Percentiles rank a stretch among this genome's conserved stretches.
These are phyloP conservation scores for Sphaeramia orbicularis DNA, from an alignment of 2,797 vertebrate species.

Conservation along the genomic window DNA sequence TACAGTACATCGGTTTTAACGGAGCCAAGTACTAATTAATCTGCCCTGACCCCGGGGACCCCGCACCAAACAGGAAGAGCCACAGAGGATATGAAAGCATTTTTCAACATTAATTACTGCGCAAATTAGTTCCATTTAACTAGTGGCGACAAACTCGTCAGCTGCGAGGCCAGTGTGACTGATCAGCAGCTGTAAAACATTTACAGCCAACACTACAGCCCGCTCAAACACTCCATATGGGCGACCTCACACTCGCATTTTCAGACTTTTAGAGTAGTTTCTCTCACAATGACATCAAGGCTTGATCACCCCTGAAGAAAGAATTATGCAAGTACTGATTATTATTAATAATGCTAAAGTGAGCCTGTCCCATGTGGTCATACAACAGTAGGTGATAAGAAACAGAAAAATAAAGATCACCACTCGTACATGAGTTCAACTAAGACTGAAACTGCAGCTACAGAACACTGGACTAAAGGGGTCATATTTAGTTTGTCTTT, in stretches of 20 bases:
- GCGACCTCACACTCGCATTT: neutral
- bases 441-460: too few species aligned
- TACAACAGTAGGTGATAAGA: too few species aligned
- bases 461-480: too few species aligned
- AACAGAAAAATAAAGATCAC: too few species aligned
- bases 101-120: constrained; percentile 32
- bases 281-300: too few species aligned
- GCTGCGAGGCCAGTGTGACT: neutral
- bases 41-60: neutral
- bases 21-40: constrained; percentile 42
- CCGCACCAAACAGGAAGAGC: constrained; percentile 11
- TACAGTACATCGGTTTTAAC: constrained; percentile 13
- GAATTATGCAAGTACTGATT: too few species aligned
- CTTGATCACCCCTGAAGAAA: too few species aligned
- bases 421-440: too few species aligned
- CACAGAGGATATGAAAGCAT: constrained; percentile 12
- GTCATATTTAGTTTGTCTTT: too few species aligned
- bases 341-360: too few species aligned
- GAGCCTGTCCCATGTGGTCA: too few species aligned
- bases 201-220: neutral
- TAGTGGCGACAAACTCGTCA: neutral
- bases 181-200: constrained; percentile 41
- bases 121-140: constrained; percentile 14
- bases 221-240: neutral
- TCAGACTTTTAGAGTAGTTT: neutral